Evolutionary conservation across 2,888 invertebrate genomes (phyloP), one percentile per base, ranked within the genome.

Genomic region (Trichogramma evanescens): DNA sequence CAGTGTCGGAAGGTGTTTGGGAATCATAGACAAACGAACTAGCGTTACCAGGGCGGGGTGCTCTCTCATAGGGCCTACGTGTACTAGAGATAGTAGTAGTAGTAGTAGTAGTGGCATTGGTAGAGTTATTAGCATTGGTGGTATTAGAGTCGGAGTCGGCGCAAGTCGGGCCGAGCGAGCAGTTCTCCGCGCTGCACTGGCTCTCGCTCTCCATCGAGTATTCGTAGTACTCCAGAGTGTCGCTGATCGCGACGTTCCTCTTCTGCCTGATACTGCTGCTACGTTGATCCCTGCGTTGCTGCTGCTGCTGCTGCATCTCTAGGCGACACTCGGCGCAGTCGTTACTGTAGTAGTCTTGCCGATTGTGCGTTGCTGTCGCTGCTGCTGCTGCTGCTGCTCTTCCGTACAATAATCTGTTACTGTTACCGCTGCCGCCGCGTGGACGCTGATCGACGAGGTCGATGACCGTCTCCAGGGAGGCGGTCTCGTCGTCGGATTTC

Each of bases 11-110:
- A 74, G 74, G 75, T 75, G 77, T 77, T 76, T 76, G 77, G 77
- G 77, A 78, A 78, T 78, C 75, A 78, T 77, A 77, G 74, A 76
- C 72, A 77, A 76, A 75, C 72, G 75, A 76, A 77, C 77, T 77
- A 78, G 77, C 77, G 72, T 76, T 78, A 78, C 76, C 74, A 72
- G 77, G 77, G 75, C 73, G 76, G 77, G 77, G 75, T 74, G 77
- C 74, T 76, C 74, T 74, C 70, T 76, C 76, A 74, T 72, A 72
- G 76, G 76, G 74, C 73, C 77, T 77, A 77, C 76, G 74, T 74
- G 76, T 70, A 70, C 26, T 26, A 26, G 26, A 26, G 26, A 26
- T 26, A 26, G 26, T 26, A 26, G 26, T 26, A 26, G 26, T 26
- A 26, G 26, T 26, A 26, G 26, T 26, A 26, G 26, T 26, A 26